Evolutionary conservation across 2,888 invertebrate genomes (phyloP), one percentile per base, ranked within the genome.

Genomic region (Enchytraeus crypticus): DNA sequence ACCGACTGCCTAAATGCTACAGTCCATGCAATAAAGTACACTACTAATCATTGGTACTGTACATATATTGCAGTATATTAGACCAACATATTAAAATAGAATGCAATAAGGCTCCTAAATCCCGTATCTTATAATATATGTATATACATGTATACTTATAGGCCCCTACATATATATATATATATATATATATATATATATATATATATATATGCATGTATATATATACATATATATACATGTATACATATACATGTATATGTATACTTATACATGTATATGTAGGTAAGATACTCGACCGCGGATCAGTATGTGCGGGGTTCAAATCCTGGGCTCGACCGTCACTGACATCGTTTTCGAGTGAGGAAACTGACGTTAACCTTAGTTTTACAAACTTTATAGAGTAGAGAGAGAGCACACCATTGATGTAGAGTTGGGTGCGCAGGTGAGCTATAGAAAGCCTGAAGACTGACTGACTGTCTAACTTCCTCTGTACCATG

Each of bases 401-500:
- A 30, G 8, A 11, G 8, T 27, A 11, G 11, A 30, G 29, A 27
- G 32, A 14, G 18, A 5, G 56, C 57, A 57, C 66, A 73, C 73
- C 71, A 65, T 72, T 67, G 27, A 73, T 70, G 60, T 71, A 70
- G 11, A 69, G 62, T 45, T 74, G 73, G 14, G 71, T 69, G 51
- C 73, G 51, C 51, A 74, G 70, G 65, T 65, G 72, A 3, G 73
- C 71, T 27, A 74, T 71, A 46, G 71, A 69, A 18, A 74, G 66
- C 18, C 74, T 62, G 64, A 73, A 74, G 4, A 74, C 71, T 2
- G 74, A 73, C 64, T 74, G 74, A 53, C 74, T 74, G 67, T 74
- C 74, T 49, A 74, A 59, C 56, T 73, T 73, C 57, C 74, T 63
- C 67, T 73, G 71, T 3, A 74, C 66, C 0, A 69, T 51, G 0